Evolutionary conservation across 2,888 invertebrate species (phyloP).

Genomic region (Antheraea yamamai): DNA sequence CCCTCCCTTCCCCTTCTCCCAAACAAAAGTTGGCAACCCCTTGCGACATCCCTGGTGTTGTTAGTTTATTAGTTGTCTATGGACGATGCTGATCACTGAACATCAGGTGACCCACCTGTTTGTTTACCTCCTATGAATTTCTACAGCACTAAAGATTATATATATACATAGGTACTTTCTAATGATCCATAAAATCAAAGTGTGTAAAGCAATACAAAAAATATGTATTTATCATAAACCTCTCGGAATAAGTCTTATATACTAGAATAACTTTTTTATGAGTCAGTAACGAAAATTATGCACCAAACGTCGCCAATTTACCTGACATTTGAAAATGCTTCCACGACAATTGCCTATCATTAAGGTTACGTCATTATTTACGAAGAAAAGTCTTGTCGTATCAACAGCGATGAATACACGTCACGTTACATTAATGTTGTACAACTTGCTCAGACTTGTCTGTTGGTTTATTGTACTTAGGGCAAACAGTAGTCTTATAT

Average conservation of each 20-base stretch:
- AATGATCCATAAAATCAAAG: neutral
- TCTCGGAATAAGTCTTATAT: neutral
- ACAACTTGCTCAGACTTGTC: slow-evolving; percentile 42
- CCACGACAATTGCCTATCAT: slow-evolving; percentile 55
- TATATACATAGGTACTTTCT: neutral
- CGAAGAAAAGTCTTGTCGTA: slow-evolving; percentile 42
- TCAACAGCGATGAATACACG: slow-evolving; percentile 37
- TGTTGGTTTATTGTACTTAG: neutral
- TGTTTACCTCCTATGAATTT: too few relatives aligned
- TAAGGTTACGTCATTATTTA: slow-evolving; percentile 39
- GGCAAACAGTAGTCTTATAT: neutral
- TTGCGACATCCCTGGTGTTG: too few relatives aligned
- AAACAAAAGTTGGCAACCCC: too few relatives aligned
- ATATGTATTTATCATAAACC: neutral
- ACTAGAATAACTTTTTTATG: neutral
- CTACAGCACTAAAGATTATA: too few relatives aligned
- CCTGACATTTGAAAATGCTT: slow-evolving; percentile 66
- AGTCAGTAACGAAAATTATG: slow-evolving; percentile 49
- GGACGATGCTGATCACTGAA: too few relatives aligned
- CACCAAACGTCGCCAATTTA: slow-evolving; percentile 53
- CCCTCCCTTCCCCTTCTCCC: too few relatives aligned
- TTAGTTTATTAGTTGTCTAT: too few relatives aligned
- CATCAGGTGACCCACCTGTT: too few relatives aligned
- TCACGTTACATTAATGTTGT: slow-evolving; percentile 35
- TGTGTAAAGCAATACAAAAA: neutral